phyloP scores from a whole-genome alignment of 1,140 invertebrate species.

The Tyrophagus putrescentiae region DNA sequence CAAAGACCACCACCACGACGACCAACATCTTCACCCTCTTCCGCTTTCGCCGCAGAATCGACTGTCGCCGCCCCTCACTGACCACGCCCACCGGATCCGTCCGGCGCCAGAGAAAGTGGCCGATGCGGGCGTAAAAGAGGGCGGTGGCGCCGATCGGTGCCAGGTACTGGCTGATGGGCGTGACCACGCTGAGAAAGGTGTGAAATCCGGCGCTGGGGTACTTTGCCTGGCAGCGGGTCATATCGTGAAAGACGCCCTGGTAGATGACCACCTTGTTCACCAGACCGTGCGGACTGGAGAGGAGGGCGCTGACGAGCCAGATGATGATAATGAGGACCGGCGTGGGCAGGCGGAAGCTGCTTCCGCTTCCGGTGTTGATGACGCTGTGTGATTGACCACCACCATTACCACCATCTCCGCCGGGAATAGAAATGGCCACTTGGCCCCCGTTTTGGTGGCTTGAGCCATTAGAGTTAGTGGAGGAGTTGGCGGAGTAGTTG shows the following conservation, averaged over 20 bases:
- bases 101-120: constrained; percentile 33
- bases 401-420: not conserved
- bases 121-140: constrained; percentile 34
- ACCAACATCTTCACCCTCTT: constrained; percentile 41
- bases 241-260: not conserved
- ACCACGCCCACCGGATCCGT: constrained; percentile 22
- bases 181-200: constrained; percentile 33
- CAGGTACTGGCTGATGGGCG: constrained; percentile 39
- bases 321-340: no score
- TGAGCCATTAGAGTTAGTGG: no score
- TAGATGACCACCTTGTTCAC: constrained; percentile 40
- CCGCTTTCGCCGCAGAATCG: constrained; percentile 29
- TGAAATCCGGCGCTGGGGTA: not conserved
- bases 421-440: not conserved
- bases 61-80: constrained; percentile 29
- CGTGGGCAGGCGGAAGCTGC: no score
- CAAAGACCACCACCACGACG: constrained; percentile 38
- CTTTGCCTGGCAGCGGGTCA: constrained; percentile 12
- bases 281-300: constrained; percentile 80
- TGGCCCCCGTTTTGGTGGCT: not conserved
- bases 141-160: constrained; percentile 38
- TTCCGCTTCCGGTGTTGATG: no score
- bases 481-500: no score
- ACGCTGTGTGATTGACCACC: not conserved
- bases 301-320: constrained; percentile 68